Evolutionary conservation across 2,888 invertebrate genomes (phyloP), one percentile per base, ranked within the genome.

Genomic region (Apodemia hepburni): DNA sequence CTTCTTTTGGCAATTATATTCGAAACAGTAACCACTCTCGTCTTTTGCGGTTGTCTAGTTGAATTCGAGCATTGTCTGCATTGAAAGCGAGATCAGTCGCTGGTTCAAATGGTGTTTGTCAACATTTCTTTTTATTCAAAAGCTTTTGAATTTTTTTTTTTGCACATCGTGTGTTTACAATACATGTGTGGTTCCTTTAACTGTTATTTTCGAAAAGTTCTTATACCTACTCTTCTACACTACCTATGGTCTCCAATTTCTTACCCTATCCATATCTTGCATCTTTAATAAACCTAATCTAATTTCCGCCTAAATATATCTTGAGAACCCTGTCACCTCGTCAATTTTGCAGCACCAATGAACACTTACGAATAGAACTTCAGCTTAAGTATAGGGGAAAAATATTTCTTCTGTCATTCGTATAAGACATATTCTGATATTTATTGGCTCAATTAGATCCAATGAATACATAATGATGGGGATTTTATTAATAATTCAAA

Each of bases 331-430:
- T 85, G 84, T 85, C 78, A 68, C 79, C 78, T 75, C 75, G 71
- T 76, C 71, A 81, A 80, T 80, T 82, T 81, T 71, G 80, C 79
- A 88, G 85, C 88, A 87, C 86, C 88, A 79, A 78, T 82, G 79
- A 83, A 87, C 84, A 87, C 85, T 79, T 79, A 75, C 70, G 73
- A 73, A 73, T 75, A 73, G 12, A 62, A 59, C 49, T 59, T 51
- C 35, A 49, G 11, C 18, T 49, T 22, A 51, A 61, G 22, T 54
- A 47, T 27, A 35, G 54, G 61, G 8, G 2, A 47, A 47, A 47
- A 47, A n/a, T 47, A 47, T 57, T 57, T n/a, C 8, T 15, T 57
- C 54, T 57, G 54, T 57, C 54, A 27, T 22, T 57, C 15, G 7
- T 7, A 17, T 47, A 17, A 47, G 45, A 5, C 15, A 15, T 7